Evolutionary conservation across 2,113 vertebrate species (phyloP), one percentile per base, ranked within the genome.

Genomic region (Ondatra zibethicus): DNA sequence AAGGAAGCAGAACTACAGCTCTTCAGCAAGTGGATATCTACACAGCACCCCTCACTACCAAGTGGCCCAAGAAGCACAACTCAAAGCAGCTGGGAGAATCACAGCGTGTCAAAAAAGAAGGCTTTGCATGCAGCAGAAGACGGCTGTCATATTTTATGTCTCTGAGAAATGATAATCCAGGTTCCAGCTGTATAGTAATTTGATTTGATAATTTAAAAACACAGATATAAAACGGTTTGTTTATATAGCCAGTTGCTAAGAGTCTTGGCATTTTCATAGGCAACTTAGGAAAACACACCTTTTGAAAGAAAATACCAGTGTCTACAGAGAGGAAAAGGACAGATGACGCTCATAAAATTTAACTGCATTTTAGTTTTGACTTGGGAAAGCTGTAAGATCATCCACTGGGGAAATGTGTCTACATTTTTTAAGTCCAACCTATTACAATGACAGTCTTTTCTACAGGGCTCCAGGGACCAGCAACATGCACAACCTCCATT

Each of bases 301-400:
- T 95, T 82, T 91, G 68, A 88, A 95, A 85, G 91, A 73, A 98
- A 75, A 91, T 31, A 70, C 47, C 94, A 94, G 52, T 63, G 50
- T 92, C 90, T 90, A 94, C 21, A 14, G 47, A 92, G 11, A 75
- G 81, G 87, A 94, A 96, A 82, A 92, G 42, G 33, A 5, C 2
- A 52, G 27, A 97, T 86, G 52, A 95, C 94, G 96, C 72, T 90
- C 96, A 91, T 82, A 91, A 95, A 97, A 92, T 86, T 91, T 96
- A 96, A 97, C 77, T 84, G 77, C 91, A 84, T 84, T 96, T 96
- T 75, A 94, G 95, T 91, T 97, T 95, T 94, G 88, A 96, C 76
- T 75, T 91, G 92, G 77, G 68, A 92, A 93, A 90, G 85, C 75
- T 88, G 19, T 93, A 88, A 88, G 88, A 85, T 81, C 85, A 93